These are phyloP conservation scores for Sarcophaga peregrina DNA, from an alignment of 1,140 invertebrate genomes.

Conservation along the genomic window DNA sequence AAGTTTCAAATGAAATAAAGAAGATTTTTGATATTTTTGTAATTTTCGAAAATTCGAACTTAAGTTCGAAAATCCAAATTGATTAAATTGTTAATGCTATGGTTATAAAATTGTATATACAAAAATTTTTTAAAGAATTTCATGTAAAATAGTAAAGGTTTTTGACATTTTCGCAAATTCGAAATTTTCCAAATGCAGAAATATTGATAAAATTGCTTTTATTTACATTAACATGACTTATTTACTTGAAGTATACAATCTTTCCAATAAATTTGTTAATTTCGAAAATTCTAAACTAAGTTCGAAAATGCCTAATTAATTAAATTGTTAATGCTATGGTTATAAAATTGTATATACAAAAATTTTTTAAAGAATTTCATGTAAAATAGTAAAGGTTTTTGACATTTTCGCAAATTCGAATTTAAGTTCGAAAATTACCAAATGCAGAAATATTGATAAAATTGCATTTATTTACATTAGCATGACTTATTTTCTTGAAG, in stretches of 20 bases:
- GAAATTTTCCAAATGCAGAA: neutral
- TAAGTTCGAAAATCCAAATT: neutral
- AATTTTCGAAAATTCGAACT: constrained; percentile 5
- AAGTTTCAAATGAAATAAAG: too few relatives aligned
- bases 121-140: neutral
- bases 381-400: neutral
- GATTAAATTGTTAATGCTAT: neutral
- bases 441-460: neutral
- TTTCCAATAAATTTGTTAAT: neutral
- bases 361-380: neutral
- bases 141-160: neutral
- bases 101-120: neutral
- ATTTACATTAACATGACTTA: neutral
- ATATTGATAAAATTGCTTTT: neutral
- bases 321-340: neutral
- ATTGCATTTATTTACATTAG: neutral
- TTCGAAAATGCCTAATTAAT: neutral
- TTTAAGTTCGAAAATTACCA: neutral
- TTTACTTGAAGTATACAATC: neutral
- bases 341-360: neutral
- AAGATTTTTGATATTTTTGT: neutral
- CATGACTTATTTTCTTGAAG: neutral
- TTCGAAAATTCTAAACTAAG: neutral
- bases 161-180: neutral
- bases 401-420: neutral